phyloP scores from a whole-genome alignment of 2,113 vertebrate genomes.

The Orientallactaga bullata region DNA sequence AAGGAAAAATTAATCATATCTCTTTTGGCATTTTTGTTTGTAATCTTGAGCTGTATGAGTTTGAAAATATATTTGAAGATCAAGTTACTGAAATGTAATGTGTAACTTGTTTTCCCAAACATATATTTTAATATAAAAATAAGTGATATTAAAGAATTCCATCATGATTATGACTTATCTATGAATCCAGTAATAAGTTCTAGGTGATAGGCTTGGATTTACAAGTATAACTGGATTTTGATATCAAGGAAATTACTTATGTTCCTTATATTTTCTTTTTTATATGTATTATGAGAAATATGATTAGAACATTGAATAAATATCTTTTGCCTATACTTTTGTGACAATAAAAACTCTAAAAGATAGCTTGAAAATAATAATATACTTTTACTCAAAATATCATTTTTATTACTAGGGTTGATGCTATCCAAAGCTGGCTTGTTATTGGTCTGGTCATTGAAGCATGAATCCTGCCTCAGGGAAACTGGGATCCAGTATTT shows the following conservation, averaged over 20 bases:
- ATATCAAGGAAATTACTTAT: background rate
- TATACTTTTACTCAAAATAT: background rate
- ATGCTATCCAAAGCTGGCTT: background rate
- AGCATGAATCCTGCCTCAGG: no score
- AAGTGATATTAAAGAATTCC: background rate
- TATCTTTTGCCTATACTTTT: background rate
- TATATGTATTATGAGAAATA: background rate
- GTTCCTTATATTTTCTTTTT: background rate
- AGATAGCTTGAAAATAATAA: background rate
- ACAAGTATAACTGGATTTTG: background rate
- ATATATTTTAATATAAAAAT: background rate
- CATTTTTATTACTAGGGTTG: background rate
- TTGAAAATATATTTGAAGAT: no score
- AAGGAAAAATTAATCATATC: background rate
- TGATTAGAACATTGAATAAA: background rate
- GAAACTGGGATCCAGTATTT: background rate
- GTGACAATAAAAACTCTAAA: background rate
- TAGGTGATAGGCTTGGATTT: background rate
- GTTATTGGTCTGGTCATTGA: background rate
- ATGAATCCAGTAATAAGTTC: background rate
- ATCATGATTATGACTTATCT: background rate
- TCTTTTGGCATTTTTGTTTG: conserved; percentile 12
- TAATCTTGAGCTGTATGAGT: background rate
- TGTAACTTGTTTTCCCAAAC: background rate
- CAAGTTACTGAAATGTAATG: background rate